Evolutionary conservation across 2,113 vertebrate species (phyloP), one percentile per base, ranked within the genome.

Genomic region (Pitta sordida): DNA sequence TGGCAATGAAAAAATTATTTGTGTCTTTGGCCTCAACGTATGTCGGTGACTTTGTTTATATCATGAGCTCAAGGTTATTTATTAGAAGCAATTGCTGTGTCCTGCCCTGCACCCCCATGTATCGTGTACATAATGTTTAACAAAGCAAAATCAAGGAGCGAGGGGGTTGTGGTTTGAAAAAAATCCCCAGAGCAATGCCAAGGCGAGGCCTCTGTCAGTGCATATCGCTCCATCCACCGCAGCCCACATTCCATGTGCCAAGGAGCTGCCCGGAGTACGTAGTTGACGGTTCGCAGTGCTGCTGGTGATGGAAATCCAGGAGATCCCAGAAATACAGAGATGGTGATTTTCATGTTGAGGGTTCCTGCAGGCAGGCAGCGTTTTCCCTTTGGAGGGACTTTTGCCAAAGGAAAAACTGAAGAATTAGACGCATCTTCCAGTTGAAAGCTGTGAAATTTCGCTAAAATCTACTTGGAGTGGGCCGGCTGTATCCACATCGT

Each of bases 401-500:
- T 36, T 49, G 55, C 78, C 59, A 41, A 70, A 93, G 84, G 64
- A 43, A 52, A 69, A 64, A 77, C 46, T 1, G 18, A 36, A 48
- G 65, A 49, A 63, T 34, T 10, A 44, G 69, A 29, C 2, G 13
- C 2, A 1, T 49, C 70, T 52, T 69, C 41, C 60, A 27, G 60
- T 65, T 9, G 69, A 79, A 70, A 8, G 41, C 43, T 21, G 65
- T 27, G 20, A 5, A 19, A 46, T 52, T 32, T 52, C 39, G 30
- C 34, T 49, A 15, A 76, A 80, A 79, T 36, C 56, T 11, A 0
- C 5, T 1, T 3, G 6, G 74, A 48, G 36, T 56, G 27, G 43
- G 37, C 46, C 0, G 13, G 32, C 39, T 37, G 56, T 20, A 26
- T 8, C 70, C 9, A 11, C 0, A 0, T 4, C 1, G 1, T 4